Percentiles rank a stretch among this genome's conserved stretches.
These are phyloP conservation scores for Amniataba percoides DNA, from an alignment of 2,797 vertebrate genomes.

Conservation along the genomic window DNA sequence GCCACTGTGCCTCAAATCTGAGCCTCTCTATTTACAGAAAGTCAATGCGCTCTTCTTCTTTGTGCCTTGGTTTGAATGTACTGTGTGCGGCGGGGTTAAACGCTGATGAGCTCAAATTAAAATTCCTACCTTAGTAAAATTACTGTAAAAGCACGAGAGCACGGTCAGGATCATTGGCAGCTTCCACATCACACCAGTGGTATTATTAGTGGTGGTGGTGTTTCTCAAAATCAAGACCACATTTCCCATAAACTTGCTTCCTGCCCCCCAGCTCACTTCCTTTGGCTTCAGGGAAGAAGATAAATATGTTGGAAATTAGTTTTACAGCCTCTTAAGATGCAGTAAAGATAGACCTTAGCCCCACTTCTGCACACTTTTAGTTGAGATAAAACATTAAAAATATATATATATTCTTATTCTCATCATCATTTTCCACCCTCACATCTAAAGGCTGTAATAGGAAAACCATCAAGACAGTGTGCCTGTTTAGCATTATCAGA, in stretches of 20 bases:
- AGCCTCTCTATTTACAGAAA: conserved; percentile 23
- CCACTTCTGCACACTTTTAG: conserved; percentile 3
- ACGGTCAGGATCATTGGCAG: conserved; percentile 14
- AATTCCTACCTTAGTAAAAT: conserved; percentile 24
- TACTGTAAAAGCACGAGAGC: conserved; percentile 9
- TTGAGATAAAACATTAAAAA: conserved; percentile 13
- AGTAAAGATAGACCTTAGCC: conserved; percentile 15
- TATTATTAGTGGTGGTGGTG: conserved; percentile 54
- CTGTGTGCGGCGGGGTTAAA: conserved; percentile 16
- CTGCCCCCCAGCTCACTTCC: conserved; percentile 55
- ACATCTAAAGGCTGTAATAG: background rate
- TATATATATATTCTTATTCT: conserved; percentile 5
- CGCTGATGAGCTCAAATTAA: conserved; percentile 37
- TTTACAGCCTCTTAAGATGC: conserved; percentile 51
- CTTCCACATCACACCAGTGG: conserved; percentile 44
- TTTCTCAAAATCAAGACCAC: conserved; percentile 70
- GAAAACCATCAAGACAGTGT: background rate
- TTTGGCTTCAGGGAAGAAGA: conserved; percentile 40
- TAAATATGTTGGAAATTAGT: conserved; percentile 64
- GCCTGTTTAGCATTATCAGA: background rate
- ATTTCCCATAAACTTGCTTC: conserved; percentile 76
- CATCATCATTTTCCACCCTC: conserved; percentile 11
- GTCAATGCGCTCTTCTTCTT: conserved; percentile 14
- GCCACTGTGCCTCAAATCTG: conserved; percentile 28
- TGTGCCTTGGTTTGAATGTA: conserved; percentile 20